Conservation (phyloP, 2,113 vertebrate species). For the Bambusicola thoracicus region DNA sequence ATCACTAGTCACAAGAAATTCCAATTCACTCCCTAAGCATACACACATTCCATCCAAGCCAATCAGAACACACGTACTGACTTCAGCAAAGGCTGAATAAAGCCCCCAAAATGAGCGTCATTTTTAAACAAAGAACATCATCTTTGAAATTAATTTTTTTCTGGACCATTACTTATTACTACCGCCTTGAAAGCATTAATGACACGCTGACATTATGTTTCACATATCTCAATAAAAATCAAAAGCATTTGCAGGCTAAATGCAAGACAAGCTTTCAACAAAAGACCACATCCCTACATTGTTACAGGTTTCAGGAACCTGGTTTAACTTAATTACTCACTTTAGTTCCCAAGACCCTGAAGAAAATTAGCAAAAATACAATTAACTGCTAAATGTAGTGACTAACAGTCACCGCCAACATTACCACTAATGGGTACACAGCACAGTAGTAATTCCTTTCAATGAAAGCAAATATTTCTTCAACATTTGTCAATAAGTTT, state of each 20-base stretch:
- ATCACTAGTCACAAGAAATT: not conserved
- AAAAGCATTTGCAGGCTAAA: slow-evolving; percentile 2
- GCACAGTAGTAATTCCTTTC: not conserved
- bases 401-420: not conserved
- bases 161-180: not conserved
- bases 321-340: not conserved
- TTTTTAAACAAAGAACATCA: not conserved
- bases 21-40: not conserved
- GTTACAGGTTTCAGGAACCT: not conserved
- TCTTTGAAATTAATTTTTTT: slow-evolving; percentile 5
- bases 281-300: not conserved
- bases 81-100: not conserved
- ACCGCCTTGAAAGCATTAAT: not conserved
- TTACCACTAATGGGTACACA: not conserved
- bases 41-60: not conserved
- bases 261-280: not conserved
- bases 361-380: slow-evolving; percentile 31
- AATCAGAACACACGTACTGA: not conserved
- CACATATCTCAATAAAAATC: not conserved
- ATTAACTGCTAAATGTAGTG: not conserved
- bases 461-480: not conserved
- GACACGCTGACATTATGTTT: not conserved
- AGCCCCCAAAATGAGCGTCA: not conserved
- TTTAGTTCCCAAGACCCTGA: not conserved
- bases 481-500: not conserved